Evolutionary conservation across 2,113 vertebrate genomes (phyloP).

Genomic region (Sceloporus undulatus): DNA sequence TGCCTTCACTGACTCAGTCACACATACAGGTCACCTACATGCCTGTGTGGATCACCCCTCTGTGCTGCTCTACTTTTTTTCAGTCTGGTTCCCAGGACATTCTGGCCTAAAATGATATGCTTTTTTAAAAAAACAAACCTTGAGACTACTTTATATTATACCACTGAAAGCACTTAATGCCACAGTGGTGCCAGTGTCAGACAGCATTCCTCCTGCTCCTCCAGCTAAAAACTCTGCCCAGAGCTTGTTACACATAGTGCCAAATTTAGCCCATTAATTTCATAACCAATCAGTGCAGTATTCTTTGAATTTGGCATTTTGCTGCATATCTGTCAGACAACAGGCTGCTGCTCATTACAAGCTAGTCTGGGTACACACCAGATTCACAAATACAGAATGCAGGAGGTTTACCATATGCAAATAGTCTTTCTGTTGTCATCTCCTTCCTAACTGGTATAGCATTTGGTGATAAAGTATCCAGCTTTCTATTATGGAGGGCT

Average conservation of each 20-base stretch:
- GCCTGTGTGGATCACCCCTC: background rate
- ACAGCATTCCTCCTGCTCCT: background rate
- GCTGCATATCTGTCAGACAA: constrained; percentile 62
- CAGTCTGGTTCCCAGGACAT: background rate
- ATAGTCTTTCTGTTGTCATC: background rate
- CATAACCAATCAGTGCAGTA: constrained; percentile 40
- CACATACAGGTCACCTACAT: background rate
- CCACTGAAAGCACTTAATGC: constrained; percentile 2
- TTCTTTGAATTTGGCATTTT: constrained; percentile 62
- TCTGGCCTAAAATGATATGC: background rate
- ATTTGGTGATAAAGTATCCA: background rate
- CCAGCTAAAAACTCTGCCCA: background rate
- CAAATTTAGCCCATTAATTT: constrained; percentile 47
- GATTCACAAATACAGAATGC: constrained; percentile 40
- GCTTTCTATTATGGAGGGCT: background rate
- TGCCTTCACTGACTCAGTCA: background rate
- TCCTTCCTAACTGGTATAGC: background rate
- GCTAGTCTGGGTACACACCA: constrained; percentile 55
- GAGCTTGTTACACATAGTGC: background rate
- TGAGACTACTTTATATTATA: background rate
- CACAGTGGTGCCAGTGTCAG: background rate
- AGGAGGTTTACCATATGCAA: background rate
- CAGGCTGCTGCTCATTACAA: constrained; percentile 47
- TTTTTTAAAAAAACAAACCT: background rate
- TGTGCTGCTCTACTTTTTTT: background rate